Evolutionary conservation across 2,888 invertebrate genomes (phyloP).

Genomic region (Drosophila austrosaltans): DNA sequence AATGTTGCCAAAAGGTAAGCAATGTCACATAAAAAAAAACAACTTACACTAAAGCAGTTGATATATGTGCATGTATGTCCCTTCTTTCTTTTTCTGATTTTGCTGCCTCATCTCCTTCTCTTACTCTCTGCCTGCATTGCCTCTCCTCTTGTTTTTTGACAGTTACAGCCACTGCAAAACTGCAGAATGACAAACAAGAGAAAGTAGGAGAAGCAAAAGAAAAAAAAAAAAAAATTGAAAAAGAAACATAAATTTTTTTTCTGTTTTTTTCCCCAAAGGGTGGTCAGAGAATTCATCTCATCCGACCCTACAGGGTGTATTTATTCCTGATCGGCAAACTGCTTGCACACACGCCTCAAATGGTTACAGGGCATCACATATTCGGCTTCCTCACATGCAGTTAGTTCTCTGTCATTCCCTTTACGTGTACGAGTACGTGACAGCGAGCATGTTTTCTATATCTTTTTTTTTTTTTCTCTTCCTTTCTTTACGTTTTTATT

Average conservation of each 20-base stretch:
- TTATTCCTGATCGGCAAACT: too few relatives aligned
- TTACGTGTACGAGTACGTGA: constrained; percentile 48
- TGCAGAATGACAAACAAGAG: constrained; percentile 53
- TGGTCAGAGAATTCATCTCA: too few relatives aligned
- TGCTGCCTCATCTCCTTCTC: constrained; percentile 15
- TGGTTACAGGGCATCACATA: background rate
- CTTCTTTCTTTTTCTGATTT: background rate
- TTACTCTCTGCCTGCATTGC: constrained; percentile 35
- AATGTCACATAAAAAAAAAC: constrained; percentile 66
- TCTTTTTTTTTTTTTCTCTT: constrained; percentile 22
- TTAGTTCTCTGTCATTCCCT: background rate
- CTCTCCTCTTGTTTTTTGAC: constrained; percentile 45
- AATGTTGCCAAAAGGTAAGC: constrained; percentile 60
- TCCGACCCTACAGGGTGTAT: too few relatives aligned
- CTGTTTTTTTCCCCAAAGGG: background rate
- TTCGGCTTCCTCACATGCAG: background rate
- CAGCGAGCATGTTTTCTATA: constrained; percentile 43
- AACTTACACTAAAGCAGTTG: constrained; percentile 18
- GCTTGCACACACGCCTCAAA: too few relatives aligned
- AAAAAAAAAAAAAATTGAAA: constrained; percentile 12
- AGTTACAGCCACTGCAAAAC: constrained; percentile 58
- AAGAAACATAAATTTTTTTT: background rate
- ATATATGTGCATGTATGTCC: background rate
- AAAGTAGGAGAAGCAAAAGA: constrained; percentile 11
- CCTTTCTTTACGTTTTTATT: constrained; percentile 16